Evolutionary conservation across 2,113 vertebrate genomes (phyloP), one percentile per base, ranked within the genome.

Genomic region (Microtus montanus): DNA sequence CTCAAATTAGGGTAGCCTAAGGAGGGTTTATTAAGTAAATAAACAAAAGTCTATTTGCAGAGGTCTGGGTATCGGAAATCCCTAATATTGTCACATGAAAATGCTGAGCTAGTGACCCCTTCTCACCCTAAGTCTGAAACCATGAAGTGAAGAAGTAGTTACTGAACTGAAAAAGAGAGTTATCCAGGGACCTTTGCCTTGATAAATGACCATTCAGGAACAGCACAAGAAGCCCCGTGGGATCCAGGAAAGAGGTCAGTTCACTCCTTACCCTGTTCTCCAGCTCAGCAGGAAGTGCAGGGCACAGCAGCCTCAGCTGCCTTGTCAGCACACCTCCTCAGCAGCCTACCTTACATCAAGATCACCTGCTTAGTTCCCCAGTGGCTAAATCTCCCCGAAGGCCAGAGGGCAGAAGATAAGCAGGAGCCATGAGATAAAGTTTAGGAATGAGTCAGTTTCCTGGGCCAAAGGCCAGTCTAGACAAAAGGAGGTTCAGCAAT

Each of bases 11-110:
- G 80, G 90, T 70, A 90, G 87, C 64, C n/a, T 78, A 2, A 93
- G 71, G 26, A 94, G 80, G 41, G 19, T 89, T 93, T 86, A 95
- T 93, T 96, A 92, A 14, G 49, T 52, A 52, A 52, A 52, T 52
- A 52, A 52, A 94, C 71, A 71, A 95, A 92, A 61, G 58, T 75
- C 84, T 96, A 82, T 93, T 94, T 90, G 87, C 91, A 93, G 82
- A 93, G 44, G 33, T 83, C 35, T 75, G 5, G 4, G 61, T 87
- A 4, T 86, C 79, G 47, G 38, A 87, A 87, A 73, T 89, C 74
- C 93, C 92, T 58, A 87, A 83, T 20, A 28, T 44, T 12, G 14
- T 73, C 71, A 15, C 5, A 1, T 17, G 77, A 82, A 71, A 89
- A 93, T 92, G 75, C 26, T 83, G 47, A 93, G 41, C 52, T 92